Conservation (phyloP, 2,113 vertebrate genomes). For the Alces alces region DNA sequence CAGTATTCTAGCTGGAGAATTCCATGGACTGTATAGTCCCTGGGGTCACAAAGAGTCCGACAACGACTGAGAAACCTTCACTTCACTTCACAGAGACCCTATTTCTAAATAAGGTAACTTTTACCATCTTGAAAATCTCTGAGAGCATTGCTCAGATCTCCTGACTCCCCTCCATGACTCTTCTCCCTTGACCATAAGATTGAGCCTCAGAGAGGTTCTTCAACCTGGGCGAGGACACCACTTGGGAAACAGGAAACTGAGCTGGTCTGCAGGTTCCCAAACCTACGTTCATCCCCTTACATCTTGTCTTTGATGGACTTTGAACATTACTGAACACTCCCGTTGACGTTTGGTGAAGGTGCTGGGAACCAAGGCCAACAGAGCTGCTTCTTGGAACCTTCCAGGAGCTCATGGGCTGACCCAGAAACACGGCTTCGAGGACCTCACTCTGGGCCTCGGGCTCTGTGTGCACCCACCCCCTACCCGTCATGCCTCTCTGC, state of each 20-base stretch:
- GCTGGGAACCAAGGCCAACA: not conserved
- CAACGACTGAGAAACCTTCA: not conserved
- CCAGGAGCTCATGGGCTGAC: not conserved
- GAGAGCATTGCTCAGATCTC: not conserved
- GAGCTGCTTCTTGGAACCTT: not conserved
- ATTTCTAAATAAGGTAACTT: not conserved
- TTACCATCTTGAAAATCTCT: not conserved
- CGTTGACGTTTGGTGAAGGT: not conserved
- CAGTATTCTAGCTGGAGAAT: not conserved
- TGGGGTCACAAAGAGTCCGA: not conserved
- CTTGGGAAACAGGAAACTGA: not conserved
- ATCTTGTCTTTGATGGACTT: not conserved
- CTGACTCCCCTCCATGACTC: not conserved
- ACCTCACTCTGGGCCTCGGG: not conserved
- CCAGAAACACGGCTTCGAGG: not conserved
- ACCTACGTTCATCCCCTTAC: not conserved
- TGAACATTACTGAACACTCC: not conserved
- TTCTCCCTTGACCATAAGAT: not conserved
- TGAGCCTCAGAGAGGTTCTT: not conserved
- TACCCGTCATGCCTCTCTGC: not conserved
- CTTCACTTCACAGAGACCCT: not conserved
- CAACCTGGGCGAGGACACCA: not conserved
- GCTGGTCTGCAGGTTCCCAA: not conserved
- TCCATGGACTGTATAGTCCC: not conserved
- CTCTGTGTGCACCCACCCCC: too few species aligned